Base-by-base conservation (phyloP, 2,113 vertebrate genomes). In the Thamnaconus septentrionalis region DNA sequence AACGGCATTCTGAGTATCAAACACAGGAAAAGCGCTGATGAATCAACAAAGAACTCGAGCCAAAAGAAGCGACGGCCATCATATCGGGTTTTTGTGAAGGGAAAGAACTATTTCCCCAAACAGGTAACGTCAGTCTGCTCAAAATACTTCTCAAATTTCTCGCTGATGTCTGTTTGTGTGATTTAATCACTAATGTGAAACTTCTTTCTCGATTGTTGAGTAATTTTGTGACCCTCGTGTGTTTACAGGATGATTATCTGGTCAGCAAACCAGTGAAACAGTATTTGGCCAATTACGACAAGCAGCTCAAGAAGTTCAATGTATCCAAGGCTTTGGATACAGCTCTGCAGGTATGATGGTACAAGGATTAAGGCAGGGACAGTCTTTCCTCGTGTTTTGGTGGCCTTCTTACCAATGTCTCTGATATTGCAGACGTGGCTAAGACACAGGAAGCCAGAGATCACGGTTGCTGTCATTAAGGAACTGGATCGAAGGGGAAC, bases 401-500 rank as follows among this genome's bases (percentile, higher is more conserved):
- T 31, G 18, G 18, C 18, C 18, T 31, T 31, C 18, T 31, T 31
- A 31, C 18, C 18, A 6, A 9, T 55, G 41, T 5, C 8, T 41
- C 18, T 55, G 5, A 42, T 4, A 41, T 79, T 64, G n/a, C 64
- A 98, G 96, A 74, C 85, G 2, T 87, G 79, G 63, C 76, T 61
- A 56, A 90, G 91, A 73, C 56, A 72, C 7, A 85, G 80, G 57
- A 95, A 92, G 42, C 97, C 97, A 0, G 96, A 99, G 75, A 74
- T 98, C 64, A 91, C 93, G 0, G 94, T 98, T 55, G 96, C 95
- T 43, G 94, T 99, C 49, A 94, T 99, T 69, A 94, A 96, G 73
- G 97, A 99, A 31, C 85, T 99, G 8, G 93, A 94, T 75, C 94
- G 95, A 73, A 94, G 97, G 92, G 96, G 96, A 78, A 97, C 94